Percentiles rank a stretch among this genome's conserved stretches.
These are phyloP conservation scores for Bos javanicus DNA, from an alignment of 2,113 vertebrate species.

Conservation along the genomic window DNA sequence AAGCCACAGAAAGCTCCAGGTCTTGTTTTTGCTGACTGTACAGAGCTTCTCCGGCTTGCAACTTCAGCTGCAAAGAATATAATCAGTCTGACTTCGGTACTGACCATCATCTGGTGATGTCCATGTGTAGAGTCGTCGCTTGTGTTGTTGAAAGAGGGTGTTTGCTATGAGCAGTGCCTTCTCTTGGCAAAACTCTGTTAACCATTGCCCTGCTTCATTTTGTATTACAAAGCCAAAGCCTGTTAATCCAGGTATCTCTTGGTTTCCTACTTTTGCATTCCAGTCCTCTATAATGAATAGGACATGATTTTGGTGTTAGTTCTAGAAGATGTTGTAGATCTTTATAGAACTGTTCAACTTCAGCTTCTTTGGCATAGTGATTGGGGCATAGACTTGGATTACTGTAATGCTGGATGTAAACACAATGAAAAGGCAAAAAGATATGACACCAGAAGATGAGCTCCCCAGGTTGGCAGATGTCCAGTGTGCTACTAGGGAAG, in stretches of 20 bases:
- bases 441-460: neutral
- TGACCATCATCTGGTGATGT: neutral
- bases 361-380: neutral
- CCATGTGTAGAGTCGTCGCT: neutral
- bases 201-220: neutral
- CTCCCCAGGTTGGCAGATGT: neutral
- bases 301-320: neutral
- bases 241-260: neutral
- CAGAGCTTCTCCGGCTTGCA: neutral
- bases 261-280: neutral
- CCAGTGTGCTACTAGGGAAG: neutral
- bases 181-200: neutral
- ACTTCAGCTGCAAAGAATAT: neutral
- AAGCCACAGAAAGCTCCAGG: neutral
- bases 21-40: neutral
- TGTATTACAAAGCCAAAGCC: neutral
- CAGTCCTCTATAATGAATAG: neutral
- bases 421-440: neutral
- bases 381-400: neutral
- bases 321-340: neutral
- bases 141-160: neutral
- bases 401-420: neutral
- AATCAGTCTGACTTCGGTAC: neutral
- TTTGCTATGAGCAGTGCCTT: neutral
- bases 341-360: neutral